Percentiles rank a stretch among this genome's conserved stretches.
Evolutionary conservation across 2,113 vertebrate species (phyloP).

Genomic region (Proterorhinus semilunaris): DNA sequence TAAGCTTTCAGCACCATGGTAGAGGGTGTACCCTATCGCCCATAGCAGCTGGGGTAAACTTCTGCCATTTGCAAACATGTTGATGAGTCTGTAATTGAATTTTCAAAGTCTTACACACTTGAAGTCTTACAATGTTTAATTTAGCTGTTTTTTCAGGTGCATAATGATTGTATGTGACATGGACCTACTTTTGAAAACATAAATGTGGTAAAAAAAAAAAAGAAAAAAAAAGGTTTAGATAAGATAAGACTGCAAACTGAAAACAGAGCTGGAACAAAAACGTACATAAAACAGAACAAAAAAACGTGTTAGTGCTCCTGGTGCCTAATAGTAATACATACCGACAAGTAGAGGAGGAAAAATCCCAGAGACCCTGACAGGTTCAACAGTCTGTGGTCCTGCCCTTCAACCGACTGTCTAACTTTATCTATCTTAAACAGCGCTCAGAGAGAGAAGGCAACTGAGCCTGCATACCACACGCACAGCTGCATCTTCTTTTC

Average conservation of each 20-base stretch:
- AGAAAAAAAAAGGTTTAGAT: conserved; percentile 40
- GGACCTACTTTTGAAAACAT: conserved; percentile 30
- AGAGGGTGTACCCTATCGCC: too few relatives aligned
- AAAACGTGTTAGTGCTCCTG: conserved; percentile 58
- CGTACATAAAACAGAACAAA: conserved; percentile 54
- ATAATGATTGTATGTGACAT: conserved; percentile 50
- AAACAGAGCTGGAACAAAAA: conserved; percentile 54
- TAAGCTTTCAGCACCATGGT: too few relatives aligned
- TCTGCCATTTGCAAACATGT: too few relatives aligned
- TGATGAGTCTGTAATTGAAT: too few relatives aligned
- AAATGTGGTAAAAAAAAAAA: conserved; percentile 37
- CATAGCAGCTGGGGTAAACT: too few relatives aligned
- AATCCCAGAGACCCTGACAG: conserved; percentile 42
- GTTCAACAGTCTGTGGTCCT: conserved; percentile 41
- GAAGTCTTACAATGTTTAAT: conserved; percentile 13
- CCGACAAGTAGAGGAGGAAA: conserved; percentile 57
- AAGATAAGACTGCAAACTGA: conserved; percentile 27
- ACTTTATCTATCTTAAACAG: conserved; percentile 38
- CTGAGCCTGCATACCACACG: conserved; percentile 22
- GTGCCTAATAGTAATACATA: conserved; percentile 47
- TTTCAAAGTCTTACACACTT: background rate
- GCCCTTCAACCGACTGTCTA: conserved; percentile 45
- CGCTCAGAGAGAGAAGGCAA: conserved; percentile 21
- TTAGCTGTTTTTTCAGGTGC: conserved; percentile 29
- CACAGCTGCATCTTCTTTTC: conserved; percentile 55